Base-by-base conservation (phyloP, 2,888 invertebrate genomes). In the Nowickia ferox region DNA sequence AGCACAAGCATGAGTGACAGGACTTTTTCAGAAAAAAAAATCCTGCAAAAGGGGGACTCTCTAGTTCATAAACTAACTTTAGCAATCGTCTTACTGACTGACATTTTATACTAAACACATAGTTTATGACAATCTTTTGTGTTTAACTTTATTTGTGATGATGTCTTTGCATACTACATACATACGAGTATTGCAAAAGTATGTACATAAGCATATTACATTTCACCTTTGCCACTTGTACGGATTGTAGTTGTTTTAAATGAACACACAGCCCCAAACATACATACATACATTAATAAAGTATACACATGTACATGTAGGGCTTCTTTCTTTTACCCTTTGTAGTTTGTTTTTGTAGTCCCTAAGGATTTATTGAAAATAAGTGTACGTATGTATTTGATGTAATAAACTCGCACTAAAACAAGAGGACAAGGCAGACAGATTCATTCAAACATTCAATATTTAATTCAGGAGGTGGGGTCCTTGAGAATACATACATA, bases 31-130 rank as follows among this genome's bases (percentile, higher is more conserved):
- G 17, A 53, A 53, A 22, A 30, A 11, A 19, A 19, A 22, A 48
- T 22, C 4, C 42, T 48, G 19, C 4, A 51, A 22, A 77, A 71
- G 72, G 65, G 65, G 15, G 22, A 30, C 42, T 61, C 42, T 61
- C 44, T 38, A 30, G 17, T 44, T 13, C 17, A 40, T 77, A 44
- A 61, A 53, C 48, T 72, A 74, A 66, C 65, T 75, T 75, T 19
- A 78, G 75, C 57, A 68, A 66, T 82, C 61, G 85, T 65, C 85
- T 86, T 86, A 86, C 82, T 86, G 85, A 86, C 85, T 86, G 82
- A 86, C 79, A 82, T 86, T 82, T 85, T 65, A 63, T 65, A 76
- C 79, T 55, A 72, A 82, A 66, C 65, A 30, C 53, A 63, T 78
- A 75, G 78, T 85, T 85, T 85, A 78, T 77, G 74, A 11, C 38